Evolutionary conservation across 2,113 vertebrate genomes (phyloP), one percentile per base, ranked within the genome.

Genomic region (Eurystomus gularis): DNA sequence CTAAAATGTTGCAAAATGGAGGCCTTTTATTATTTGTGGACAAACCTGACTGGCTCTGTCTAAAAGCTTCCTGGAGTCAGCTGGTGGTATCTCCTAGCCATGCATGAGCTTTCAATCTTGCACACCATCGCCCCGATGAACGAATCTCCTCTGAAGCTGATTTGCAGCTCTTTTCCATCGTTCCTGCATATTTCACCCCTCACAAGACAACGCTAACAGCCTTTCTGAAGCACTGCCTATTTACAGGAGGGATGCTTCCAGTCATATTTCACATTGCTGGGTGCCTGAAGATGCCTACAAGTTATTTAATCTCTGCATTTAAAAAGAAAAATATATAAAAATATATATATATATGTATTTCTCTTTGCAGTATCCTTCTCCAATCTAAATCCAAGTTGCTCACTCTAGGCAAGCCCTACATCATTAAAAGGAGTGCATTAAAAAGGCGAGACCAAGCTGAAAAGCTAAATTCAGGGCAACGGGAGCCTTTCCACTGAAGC

Each of bases 231-330:
- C 60, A 40, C 42, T 69, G 71, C 82, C 60, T 86, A 19, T 78
- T 94, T 95, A 83, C 66, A 78, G 39, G 57, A 64, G 40, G 72
- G 46, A 39, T 71, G 69, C 93, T 96, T 69, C 60, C 62, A 78
- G 71, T 57, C 51, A 1, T 85, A 78, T 83, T 82, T 97, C 92
- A 79, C 24, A 77, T 89, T 82, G 61, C 87, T 84, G 29, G 31
- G 46, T 64, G 84, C 76, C 54, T 90, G 71, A 86, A 73, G 11
- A 87, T 11, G 44, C 39, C 55, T 86, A 26, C 33, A 82, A 95
- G 54, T 95, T 92, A 87, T 29, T 88, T 95, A 93, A 69, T 95
- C 55, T 94, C 54, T 86, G 90, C 77, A 81, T 93, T 83, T 52
- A 91, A 76, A 83, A 13, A 28, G n/a, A n/a, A n/a, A n/a, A n/a